Percentiles rank a stretch among this genome's conserved stretches.
Evolutionary conservation across 2,888 invertebrate species (phyloP).

Genomic region (Molanna angustata): DNA sequence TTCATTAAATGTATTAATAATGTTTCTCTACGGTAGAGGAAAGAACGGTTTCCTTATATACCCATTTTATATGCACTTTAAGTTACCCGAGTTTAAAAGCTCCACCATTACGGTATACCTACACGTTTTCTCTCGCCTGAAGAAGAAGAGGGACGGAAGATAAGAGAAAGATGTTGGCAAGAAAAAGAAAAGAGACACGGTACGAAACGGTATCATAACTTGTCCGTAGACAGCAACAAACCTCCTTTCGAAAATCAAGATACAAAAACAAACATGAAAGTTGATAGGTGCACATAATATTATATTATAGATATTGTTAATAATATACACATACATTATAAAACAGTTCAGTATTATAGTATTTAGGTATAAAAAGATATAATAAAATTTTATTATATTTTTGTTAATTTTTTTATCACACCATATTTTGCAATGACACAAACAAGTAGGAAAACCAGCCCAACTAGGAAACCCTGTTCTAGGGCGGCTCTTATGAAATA

Average conservation of each 20-base stretch:
- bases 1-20: background rate
- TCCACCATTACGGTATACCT: constrained; percentile 13
- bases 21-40: constrained; percentile 2
- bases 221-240: constrained; percentile 24
- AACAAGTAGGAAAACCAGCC: no score
- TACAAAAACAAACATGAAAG: constrained; percentile 16
- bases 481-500: no score
- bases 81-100: constrained; percentile 10
- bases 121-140: constrained; percentile 13
- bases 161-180: background rate
- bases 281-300: background rate
- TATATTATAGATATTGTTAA: no score
- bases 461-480: no score
- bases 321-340: no score
- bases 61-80: constrained; percentile 17
- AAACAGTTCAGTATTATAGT: no score
- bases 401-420: no score
- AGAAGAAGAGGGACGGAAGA: background rate
- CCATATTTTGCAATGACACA: no score
- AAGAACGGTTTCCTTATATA: constrained; percentile 9
- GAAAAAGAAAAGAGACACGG: constrained; percentile 13
- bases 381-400: no score
- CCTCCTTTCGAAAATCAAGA: constrained; percentile 28
- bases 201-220: constrained; percentile 22
- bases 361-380: no score